Conservation (phyloP, 1,140 invertebrate genomes). For the Bradynema listronoti region DNA sequence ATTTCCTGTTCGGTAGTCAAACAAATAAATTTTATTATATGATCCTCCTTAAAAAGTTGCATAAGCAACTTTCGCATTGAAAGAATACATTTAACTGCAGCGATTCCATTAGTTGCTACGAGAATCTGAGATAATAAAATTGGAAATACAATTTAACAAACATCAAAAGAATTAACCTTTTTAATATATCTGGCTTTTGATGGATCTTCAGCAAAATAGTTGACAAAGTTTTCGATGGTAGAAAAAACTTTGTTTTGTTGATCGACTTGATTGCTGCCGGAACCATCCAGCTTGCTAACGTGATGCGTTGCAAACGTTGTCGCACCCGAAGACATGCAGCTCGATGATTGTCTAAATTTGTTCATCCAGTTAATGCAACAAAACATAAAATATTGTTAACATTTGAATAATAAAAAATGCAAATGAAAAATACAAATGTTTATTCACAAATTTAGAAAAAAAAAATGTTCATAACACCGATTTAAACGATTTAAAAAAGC, state of each 20-base stretch:
- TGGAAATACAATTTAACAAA: background rate
- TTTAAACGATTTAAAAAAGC: too few species aligned
- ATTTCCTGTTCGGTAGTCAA: constrained; percentile 97
- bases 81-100: constrained; percentile 99
- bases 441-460: too few species aligned
- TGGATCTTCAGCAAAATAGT: constrained; percentile 30
- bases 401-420: background rate
- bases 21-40: constrained; percentile 89
- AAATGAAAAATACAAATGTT: background rate
- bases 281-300: constrained; percentile 26
- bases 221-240: constrained; percentile 31
- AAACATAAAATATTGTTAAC: background rate
- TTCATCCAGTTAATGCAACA: background rate
- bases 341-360: constrained; percentile 1
- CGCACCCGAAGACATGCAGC: constrained; percentile 5
- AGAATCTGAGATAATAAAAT: constrained; percentile 68
- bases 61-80: constrained; percentile 94
- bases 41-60: constrained; percentile 91
- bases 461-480: too few species aligned
- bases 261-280: constrained; percentile 20
- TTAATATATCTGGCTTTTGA: constrained; percentile 27
- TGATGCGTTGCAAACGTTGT: constrained; percentile 19
- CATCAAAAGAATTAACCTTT: constrained; percentile 27
- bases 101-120: constrained; percentile 99
- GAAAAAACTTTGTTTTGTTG: constrained; percentile 32